Evolutionary conservation across 2,113 vertebrate species (phyloP), one percentile per base, ranked within the genome.

Genomic region (Spea bombifrons): DNA sequence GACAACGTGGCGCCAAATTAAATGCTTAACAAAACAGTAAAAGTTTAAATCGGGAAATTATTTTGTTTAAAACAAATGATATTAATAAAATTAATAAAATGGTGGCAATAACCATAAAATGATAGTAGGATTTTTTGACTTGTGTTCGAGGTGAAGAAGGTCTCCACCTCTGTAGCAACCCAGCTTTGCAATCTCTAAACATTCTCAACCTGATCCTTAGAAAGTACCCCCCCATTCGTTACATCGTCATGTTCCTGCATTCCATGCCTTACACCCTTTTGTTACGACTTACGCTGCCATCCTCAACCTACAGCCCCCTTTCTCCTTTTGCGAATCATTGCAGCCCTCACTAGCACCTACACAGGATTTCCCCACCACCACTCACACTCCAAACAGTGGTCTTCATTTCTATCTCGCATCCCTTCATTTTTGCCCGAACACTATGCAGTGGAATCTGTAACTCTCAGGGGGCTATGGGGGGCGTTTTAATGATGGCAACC

Each of bases 241-340:
- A 30, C 30, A 30, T 30, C 30, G 30, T 30, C 30, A 30, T 30
- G 30, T 30, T 30, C 30, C 30, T 30, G 30, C 30, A 30, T 12
- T 59, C 55, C 10, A 53, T 10, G 50, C 10, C 50, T 59, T 59
- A 9, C 15, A 59, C 55, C 7, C 49, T 44, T 64, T 68, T 48
- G 10, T 49, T 16, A 72, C 71, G 46, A 80, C 78, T 50, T 80
- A 71, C 78, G 66, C 78, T 53, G 49, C 16, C 52, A 67, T 50
- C 65, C 17, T 45, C 45, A 48, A 80, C 78, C 16, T 80, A 52
- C 78, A 7, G 5, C 50, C 63, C 7, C 71, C 61, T 57, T 48
- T 68, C 65, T 13, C 17, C 64, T 50, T 15, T 6, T 47, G 50
- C 16, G n/a, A 67, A 67, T 64, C 78, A 80, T 80, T 74, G 78